Evolutionary conservation across 2,113 vertebrate genomes (phyloP).

Genomic region (Otocyon megalotis): DNA sequence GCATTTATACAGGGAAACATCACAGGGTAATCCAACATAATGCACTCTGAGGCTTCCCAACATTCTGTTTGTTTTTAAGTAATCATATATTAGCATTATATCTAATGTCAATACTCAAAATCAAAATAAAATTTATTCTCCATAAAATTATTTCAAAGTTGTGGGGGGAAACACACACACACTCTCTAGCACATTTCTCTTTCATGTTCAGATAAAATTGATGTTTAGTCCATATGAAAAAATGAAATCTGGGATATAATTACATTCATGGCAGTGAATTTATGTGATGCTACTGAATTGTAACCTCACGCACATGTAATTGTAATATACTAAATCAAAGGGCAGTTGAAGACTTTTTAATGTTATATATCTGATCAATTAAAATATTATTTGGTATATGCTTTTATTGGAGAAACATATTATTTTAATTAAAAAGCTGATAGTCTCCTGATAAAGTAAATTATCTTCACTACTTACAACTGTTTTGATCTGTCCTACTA

Average conservation of each 20-base stretch:
- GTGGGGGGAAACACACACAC: not conserved
- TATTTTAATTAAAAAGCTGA: not conserved
- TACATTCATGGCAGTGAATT: not conserved
- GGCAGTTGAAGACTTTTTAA: not conserved
- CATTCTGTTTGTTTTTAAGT: not conserved
- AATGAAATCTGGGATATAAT: not conserved
- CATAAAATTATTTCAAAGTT: not conserved
- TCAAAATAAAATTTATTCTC: constrained; percentile 4
- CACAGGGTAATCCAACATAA: not conserved
- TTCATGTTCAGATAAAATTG: not conserved
- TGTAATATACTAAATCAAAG: not conserved
- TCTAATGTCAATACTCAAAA: not conserved
- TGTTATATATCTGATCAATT: not conserved
- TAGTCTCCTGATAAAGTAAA: constrained; percentile 30
- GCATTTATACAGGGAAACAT: not conserved
- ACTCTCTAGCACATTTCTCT: not conserved
- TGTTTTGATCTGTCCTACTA: constrained; percentile 3
- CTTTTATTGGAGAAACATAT: not conserved
- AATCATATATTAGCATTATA: not conserved
- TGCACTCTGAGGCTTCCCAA: not conserved
- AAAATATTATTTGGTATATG: not conserved
- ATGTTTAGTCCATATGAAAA: not conserved
- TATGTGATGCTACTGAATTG: not conserved
- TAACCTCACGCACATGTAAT: not conserved
- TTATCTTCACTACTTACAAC: not conserved